A percentile compares a stretch with the other conserved stretches of the same genome.
phyloP scores from a whole-genome alignment of 1,140 invertebrate species.

The Potamilus streckersoni region DNA sequence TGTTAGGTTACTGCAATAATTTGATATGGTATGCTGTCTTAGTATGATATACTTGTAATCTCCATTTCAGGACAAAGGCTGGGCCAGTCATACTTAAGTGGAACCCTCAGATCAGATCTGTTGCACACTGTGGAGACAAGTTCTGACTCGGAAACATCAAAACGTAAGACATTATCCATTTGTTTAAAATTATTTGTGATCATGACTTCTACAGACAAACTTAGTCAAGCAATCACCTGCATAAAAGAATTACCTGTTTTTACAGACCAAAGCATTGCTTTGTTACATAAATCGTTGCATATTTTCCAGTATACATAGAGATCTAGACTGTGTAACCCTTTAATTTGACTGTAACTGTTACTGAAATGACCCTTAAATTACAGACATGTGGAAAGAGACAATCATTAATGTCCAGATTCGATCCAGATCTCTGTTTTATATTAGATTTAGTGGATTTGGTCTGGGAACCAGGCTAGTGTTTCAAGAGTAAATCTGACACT shows the following conservation, averaged over 20 bases:
- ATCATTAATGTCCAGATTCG: too few relatives aligned
- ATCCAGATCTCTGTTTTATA: too few relatives aligned
- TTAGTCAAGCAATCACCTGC: neutral
- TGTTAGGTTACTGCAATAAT: too few relatives aligned
- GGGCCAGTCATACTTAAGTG: constrained; percentile 34
- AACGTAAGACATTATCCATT: constrained; percentile 19
- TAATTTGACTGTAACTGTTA: neutral
- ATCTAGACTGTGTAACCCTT: neutral
- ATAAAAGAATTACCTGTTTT: neutral
- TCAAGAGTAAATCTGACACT: too few relatives aligned
- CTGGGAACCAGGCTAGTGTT: too few relatives aligned
- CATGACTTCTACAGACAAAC: neutral
- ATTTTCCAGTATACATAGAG: neutral
- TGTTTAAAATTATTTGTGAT: constrained; percentile 9
- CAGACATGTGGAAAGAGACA: too few relatives aligned
- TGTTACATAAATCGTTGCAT: neutral
- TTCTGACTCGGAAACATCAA: constrained; percentile 21
- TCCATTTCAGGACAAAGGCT: constrained; percentile 26
- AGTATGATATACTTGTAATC: neutral
- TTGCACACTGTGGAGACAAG: constrained; percentile 27
- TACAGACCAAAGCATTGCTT: neutral
- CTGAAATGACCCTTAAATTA: too few relatives aligned
- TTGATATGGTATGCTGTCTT: too few relatives aligned
- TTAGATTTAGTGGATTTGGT: too few relatives aligned
- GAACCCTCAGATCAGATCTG: constrained; percentile 21